These are phyloP conservation scores for Clarias platycephalus DNA, from an alignment of 2,797 vertebrate species.

Conservation along the genomic window DNA sequence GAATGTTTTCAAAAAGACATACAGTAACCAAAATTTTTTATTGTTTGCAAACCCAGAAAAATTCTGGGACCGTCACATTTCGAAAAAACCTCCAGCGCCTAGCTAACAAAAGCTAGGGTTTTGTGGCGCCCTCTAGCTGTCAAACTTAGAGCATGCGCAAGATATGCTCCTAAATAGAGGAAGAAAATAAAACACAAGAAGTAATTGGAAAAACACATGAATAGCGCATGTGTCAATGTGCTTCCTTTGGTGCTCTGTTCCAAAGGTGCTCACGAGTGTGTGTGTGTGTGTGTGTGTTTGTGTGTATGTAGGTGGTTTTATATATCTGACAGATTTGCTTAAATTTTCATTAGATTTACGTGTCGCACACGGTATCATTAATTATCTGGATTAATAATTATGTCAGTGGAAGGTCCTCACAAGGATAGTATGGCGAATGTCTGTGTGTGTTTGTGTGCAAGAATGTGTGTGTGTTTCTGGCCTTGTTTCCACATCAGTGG, in stretches of 20 bases:
- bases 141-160: not conserved
- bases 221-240: not conserved
- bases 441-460: not conserved
- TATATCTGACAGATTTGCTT: not conserved
- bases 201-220: not conserved
- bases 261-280: too few species aligned
- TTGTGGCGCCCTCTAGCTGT: not conserved
- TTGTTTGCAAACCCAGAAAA: not conserved
- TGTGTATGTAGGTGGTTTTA: not conserved
- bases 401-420: not conserved
- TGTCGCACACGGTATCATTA: not conserved
- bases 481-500: conserved; percentile 35
- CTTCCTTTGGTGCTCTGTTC: not conserved
- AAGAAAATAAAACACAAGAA: not conserved
- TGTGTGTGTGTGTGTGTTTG: not conserved
- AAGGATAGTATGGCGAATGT: not conserved
- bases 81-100: not conserved
- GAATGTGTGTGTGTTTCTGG: not conserved
- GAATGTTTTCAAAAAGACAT: not conserved
- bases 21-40: not conserved
- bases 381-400: not conserved
- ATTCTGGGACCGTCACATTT: not conserved
- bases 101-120: not conserved
- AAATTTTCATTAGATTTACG: not conserved
- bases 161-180: not conserved